Percentiles rank a stretch among this genome's conserved stretches.
phyloP scores from a whole-genome alignment of 2,797 vertebrate genomes.

The Notolepis coatsorum region DNA sequence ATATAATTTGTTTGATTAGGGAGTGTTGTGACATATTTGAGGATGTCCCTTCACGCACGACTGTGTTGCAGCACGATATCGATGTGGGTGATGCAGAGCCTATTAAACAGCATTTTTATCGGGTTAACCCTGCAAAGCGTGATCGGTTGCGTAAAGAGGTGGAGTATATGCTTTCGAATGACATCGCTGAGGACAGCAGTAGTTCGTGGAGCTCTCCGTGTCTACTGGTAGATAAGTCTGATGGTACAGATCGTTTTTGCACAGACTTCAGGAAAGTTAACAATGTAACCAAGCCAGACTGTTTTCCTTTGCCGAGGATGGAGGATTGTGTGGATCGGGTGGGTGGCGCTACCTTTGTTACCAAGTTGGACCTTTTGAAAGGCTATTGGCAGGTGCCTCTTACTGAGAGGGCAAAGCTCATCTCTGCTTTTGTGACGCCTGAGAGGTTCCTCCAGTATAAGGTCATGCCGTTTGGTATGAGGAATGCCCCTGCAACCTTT shows the following conservation, averaged over 20 bases:
- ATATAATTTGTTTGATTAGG: neutral
- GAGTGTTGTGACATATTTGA: neutral
- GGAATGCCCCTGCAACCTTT: slow-evolving; percentile 4
- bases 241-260: neutral
- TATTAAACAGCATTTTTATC: neutral
- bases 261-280: slow-evolving; percentile 6
- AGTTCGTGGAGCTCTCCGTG: slow-evolving; percentile 12
- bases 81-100: neutral
- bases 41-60: neutral
- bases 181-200: neutral
- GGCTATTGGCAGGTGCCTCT: slow-evolving; percentile 9
- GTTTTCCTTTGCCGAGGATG: slow-evolving; percentile 8
- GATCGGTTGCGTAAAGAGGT: neutral
- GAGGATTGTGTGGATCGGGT: slow-evolving; percentile 2
- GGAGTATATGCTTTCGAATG: neutral
- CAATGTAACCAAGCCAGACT: slow-evolving; percentile 4
- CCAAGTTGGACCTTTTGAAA: slow-evolving; percentile 15
- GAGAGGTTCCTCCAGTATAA: slow-evolving; percentile 11
- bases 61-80: neutral
- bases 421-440: slow-evolving; percentile 16
- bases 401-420: neutral
- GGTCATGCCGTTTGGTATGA: slow-evolving; percentile 3
- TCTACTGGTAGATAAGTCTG: slow-evolving; percentile 15
- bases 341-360: slow-evolving; percentile 6
- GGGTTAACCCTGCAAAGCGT: neutral